Percentiles rank a stretch among this genome's conserved stretches.
Conservation (phyloP, 2,888 invertebrate species). For the Mesorhabditis sp. region DNA sequence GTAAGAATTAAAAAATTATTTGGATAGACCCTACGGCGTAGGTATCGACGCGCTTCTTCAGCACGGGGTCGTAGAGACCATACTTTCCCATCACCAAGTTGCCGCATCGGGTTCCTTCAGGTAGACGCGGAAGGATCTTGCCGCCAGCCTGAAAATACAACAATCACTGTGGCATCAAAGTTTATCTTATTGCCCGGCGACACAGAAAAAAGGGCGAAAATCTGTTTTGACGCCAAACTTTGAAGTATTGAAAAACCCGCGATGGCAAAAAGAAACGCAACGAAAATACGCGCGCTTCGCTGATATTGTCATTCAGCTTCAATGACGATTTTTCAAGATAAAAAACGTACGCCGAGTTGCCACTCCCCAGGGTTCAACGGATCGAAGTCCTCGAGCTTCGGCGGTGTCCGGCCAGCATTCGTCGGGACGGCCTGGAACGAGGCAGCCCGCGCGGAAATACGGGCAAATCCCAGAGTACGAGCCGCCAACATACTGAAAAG, state of each 20-base stretch:
- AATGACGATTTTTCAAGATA: neutral
- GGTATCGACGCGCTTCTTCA: slow-evolving; percentile 46
- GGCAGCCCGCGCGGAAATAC: slow-evolving; percentile 32
- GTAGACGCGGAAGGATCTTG: slow-evolving; percentile 55
- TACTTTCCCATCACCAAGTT: slow-evolving; percentile 57
- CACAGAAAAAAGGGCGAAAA: slow-evolving; percentile 2
- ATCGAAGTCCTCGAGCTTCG: slow-evolving; percentile 54
- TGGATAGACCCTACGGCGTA: slow-evolving; percentile 32
- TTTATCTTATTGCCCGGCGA: neutral
- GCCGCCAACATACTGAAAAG: slow-evolving; percentile 10
- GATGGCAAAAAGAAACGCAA: neutral
- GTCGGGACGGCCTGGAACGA: slow-evolving; percentile 44
- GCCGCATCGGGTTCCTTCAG: slow-evolving; percentile 52
- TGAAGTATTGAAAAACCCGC: neutral
- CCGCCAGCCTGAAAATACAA: slow-evolving; percentile 34
- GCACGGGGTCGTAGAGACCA: slow-evolving; percentile 52
- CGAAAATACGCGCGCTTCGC: neutral
- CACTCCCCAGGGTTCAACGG: slow-evolving; percentile 55
- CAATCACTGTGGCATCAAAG: neutral
- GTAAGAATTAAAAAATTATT: slow-evolving; percentile 4
- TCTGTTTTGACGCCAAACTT: neutral
- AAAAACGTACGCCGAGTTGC: slow-evolving; percentile 40
- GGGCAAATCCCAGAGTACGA: slow-evolving; percentile 35
- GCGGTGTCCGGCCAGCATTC: slow-evolving; percentile 49
- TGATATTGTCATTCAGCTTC: neutral